phyloP scores from a whole-genome alignment of 2,888 invertebrate species.

The Diplolepis rosae region DNA sequence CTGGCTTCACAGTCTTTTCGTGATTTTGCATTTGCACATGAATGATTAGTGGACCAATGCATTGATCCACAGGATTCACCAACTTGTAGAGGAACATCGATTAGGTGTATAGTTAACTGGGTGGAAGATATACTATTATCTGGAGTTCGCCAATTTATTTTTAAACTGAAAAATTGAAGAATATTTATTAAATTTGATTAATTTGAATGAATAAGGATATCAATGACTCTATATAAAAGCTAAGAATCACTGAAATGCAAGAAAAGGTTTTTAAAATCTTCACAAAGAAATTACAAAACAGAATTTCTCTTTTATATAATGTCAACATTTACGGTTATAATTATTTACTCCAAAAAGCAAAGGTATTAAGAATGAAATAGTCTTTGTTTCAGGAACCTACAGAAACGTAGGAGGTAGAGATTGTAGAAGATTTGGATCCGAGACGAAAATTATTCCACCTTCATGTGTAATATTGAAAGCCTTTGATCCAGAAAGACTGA shows the following conservation, averaged over 20 bases:
- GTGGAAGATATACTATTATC: slow-evolving; percentile 50
- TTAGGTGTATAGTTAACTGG: slow-evolving; percentile 63
- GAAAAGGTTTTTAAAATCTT: too few relatives aligned
- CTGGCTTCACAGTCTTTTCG: slow-evolving; percentile 74
- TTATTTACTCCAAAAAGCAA: too few relatives aligned
- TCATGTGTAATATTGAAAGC: slow-evolving; percentile 76
- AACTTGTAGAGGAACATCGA: slow-evolving; percentile 32
- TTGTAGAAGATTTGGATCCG: slow-evolving; percentile 73
- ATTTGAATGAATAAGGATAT: slow-evolving; percentile 1
- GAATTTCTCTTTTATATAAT: too few relatives aligned
- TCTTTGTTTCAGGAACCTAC: slow-evolving; percentile 58
- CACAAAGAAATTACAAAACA: too few relatives aligned
- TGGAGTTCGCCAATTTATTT: slow-evolving; percentile 71
- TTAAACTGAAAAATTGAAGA: slow-evolving; percentile 64
- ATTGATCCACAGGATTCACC: slow-evolving; percentile 32
- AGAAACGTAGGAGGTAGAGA: slow-evolving; percentile 71
- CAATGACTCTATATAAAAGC: too few relatives aligned
- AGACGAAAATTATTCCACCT: slow-evolving; percentile 78
- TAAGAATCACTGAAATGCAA: too few relatives aligned
- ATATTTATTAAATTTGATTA: not conserved
- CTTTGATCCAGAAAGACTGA: slow-evolving; percentile 56
- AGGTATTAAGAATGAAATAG: too few relatives aligned
- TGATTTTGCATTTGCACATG: slow-evolving; percentile 76
- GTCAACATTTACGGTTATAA: too few relatives aligned
- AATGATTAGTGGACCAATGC: slow-evolving; percentile 52